Evolutionary conservation across 1,140 invertebrate genomes (phyloP).

Genomic region (Drosophila lacteicornis): DNA sequence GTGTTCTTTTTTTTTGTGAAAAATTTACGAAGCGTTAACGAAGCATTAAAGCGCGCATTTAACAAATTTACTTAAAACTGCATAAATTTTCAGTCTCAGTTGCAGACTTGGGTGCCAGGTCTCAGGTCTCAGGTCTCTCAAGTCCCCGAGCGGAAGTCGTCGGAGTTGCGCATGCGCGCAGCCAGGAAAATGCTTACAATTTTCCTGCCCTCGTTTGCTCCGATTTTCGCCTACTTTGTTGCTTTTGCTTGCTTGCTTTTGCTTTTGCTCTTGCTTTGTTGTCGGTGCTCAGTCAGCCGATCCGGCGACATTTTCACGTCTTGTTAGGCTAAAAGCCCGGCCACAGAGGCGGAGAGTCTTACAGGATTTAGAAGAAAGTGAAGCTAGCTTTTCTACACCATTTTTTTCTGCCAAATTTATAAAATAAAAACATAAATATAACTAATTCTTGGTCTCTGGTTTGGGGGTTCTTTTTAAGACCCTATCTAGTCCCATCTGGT

Average conservation of each 20-base stretch:
- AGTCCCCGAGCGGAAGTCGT: conserved; percentile 48
- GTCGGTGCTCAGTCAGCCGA: conserved; percentile 48
- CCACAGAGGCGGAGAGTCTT: neutral
- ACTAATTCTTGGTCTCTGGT: too few species aligned
- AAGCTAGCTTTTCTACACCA: too few species aligned
- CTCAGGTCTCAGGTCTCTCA: conserved; percentile 2
- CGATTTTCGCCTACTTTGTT: conserved; percentile 32
- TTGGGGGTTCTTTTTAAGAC: too few species aligned
- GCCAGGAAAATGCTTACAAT: conserved; percentile 50
- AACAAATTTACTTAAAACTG: conserved; percentile 85
- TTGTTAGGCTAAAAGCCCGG: conserved; percentile 50
- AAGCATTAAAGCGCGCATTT: conserved; percentile 85
- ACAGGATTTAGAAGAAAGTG: neutral
- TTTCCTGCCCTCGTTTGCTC: conserved; percentile 31
- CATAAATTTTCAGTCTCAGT: conserved; percentile 72
- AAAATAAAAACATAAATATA: too few species aligned
- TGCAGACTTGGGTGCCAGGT: neutral
- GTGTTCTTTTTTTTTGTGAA: conserved; percentile 63
- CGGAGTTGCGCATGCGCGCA: conserved; percentile 61
- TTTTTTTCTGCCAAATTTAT: too few species aligned
- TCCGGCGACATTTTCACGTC: conserved; percentile 70
- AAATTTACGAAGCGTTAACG: conserved; percentile 85
- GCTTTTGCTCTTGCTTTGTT: conserved; percentile 6
- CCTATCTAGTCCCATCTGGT: conserved; percentile 39
- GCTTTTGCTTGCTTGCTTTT: neutral